Evolutionary conservation across 1,140 invertebrate genomes (phyloP).

Genomic region (Dreissena polymorpha): DNA sequence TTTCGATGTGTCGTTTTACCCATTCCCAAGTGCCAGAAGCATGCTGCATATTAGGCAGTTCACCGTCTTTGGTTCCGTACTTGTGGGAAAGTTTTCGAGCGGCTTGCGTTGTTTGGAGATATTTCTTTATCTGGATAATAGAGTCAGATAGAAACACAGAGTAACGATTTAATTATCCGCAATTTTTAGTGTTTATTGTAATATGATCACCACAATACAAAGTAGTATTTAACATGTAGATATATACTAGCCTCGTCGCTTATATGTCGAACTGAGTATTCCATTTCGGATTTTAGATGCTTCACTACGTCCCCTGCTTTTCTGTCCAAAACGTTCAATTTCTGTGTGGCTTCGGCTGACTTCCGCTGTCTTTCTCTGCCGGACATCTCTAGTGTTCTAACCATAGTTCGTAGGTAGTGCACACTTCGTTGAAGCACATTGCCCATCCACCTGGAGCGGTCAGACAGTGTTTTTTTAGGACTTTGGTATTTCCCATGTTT

Average conservation of each 20-base stretch:
- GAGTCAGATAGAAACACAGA: neutral
- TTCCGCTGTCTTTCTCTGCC: slow-evolving; percentile 57
- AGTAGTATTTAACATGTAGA: no score
- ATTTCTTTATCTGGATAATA: slow-evolving; percentile 15
- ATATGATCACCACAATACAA: no score
- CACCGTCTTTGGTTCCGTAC: slow-evolving; percentile 32
- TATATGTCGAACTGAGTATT: slow-evolving; percentile 11
- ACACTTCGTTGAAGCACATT: slow-evolving; percentile 58
- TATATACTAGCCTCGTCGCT: neutral
- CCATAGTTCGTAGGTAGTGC: slow-evolving; percentile 56
- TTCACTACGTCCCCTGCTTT: slow-evolving; percentile 53
- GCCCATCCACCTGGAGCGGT: slow-evolving; percentile 66
- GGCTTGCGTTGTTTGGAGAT: slow-evolving; percentile 34
- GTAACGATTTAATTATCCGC: neutral
- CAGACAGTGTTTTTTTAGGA: neutral
- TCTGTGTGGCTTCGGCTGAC: slow-evolving; percentile 44
- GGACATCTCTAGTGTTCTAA: slow-evolving; percentile 50
- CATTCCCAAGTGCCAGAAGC: slow-evolving; percentile 47
- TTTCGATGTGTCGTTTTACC: slow-evolving; percentile 45
- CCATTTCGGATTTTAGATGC: slow-evolving; percentile 42
- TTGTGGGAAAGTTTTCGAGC: slow-evolving; percentile 36
- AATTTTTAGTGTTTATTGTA: no score
- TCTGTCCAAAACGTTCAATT: slow-evolving; percentile 54
- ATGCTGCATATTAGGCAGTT: slow-evolving; percentile 38
- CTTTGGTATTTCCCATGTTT: no score